Conservation (phyloP, 2,888 invertebrate genomes). For the Saturnia pavonia region DNA sequence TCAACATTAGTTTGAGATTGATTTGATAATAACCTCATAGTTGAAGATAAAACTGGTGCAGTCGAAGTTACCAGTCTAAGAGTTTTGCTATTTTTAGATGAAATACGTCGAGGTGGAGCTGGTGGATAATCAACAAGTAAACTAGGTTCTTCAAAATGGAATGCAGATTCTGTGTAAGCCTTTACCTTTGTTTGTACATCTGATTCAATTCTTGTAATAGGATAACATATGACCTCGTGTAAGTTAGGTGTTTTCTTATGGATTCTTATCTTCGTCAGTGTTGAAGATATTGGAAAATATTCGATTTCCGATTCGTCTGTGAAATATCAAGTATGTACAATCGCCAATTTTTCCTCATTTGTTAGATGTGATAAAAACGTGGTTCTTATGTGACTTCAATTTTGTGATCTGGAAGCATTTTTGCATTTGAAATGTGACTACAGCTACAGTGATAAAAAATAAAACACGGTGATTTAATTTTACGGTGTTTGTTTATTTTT, state of each 20-base stretch:
- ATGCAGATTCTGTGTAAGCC: constrained; percentile 81
- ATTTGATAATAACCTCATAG: constrained; percentile 55
- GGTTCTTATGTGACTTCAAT: constrained; percentile 63
- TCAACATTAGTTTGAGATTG: constrained; percentile 79
- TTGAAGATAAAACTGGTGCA: constrained; percentile 65
- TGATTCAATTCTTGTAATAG: constrained; percentile 68
- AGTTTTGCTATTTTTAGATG: constrained; percentile 88
- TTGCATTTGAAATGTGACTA: constrained; percentile 52
- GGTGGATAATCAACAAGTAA: constrained; percentile 78
- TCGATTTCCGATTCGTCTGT: constrained; percentile 90
- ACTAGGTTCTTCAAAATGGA: constrained; percentile 59
- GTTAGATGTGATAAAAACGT: constrained; percentile 71
- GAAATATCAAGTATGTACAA: constrained; percentile 73
- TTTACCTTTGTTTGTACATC: constrained; percentile 74
- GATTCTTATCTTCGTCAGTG: constrained; percentile 89
- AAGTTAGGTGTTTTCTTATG: constrained; percentile 83
- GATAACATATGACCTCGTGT: constrained; percentile 84
- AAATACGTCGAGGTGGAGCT: constrained; percentile 88
- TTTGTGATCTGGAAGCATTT: constrained; percentile 58
- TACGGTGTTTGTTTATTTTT: constrained; percentile 72
- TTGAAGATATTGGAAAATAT: constrained; percentile 91
- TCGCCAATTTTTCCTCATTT: constrained; percentile 43
- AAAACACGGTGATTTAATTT: constrained; percentile 37
- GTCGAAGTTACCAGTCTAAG: constrained; percentile 83
- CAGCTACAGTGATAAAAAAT: constrained; percentile 51